These are phyloP conservation scores for Saturnia pavonia DNA, from an alignment of 2,888 invertebrate genomes.

Conservation along the genomic window DNA sequence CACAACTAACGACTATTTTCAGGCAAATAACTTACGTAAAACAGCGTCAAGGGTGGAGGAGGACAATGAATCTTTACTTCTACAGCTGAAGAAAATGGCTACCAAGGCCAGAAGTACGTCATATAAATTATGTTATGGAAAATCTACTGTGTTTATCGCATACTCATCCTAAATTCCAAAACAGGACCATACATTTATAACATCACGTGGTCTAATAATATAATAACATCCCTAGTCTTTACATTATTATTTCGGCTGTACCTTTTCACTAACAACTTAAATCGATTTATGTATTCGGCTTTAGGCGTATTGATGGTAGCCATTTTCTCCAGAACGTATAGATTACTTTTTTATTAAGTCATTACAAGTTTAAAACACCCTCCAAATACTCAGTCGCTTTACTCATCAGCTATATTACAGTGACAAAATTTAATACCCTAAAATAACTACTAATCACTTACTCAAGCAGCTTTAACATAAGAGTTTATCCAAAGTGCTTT, in stretches of 20 bases:
- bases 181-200: conserved; percentile 33
- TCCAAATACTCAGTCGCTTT: conserved; percentile 1
- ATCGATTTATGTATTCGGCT: conserved; percentile 44
- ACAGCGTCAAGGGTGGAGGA: conserved; percentile 96
- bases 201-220: conserved; percentile 43
- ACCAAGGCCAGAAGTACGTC: conserved; percentile 91
- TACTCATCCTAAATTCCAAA: conserved; percentile 16
- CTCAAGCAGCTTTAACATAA: conserved; percentile 9
- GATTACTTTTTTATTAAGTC: conserved; percentile 29
- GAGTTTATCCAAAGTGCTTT: conserved; percentile 11
- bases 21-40: conserved; percentile 93
- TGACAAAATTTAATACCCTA: conserved; percentile 26
- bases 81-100: conserved; percentile 98
- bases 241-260: conserved; percentile 26
- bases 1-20: conserved; percentile 79
- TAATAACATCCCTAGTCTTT: conserved; percentile 29
- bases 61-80: conserved; percentile 97
- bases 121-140: conserved; percentile 64
- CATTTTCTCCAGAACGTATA: conserved; percentile 75
- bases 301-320: conserved; percentile 74
- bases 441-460: neutral
- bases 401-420: neutral
- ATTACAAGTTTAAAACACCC: conserved; percentile 3
- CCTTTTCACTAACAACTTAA: conserved; percentile 68
- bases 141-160: conserved; percentile 59